Evolutionary conservation across 1,140 invertebrate species (phyloP), one percentile per base, ranked within the genome.

Genomic region (Palaemon carinicauda): DNA sequence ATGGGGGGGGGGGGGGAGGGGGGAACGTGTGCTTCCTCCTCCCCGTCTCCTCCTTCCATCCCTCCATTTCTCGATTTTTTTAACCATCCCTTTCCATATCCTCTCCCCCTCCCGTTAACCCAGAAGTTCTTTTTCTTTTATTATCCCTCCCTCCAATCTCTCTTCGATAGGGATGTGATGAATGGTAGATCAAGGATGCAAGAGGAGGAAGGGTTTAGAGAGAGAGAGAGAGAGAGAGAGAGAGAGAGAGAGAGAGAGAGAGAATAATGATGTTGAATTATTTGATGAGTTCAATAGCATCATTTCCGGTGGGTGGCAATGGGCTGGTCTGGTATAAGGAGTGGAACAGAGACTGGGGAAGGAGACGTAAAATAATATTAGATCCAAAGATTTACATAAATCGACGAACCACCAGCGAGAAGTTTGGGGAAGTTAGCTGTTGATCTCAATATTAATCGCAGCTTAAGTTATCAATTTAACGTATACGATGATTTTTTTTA

Each of bases 251-350:
- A 41, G 41, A 41, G 41, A 41, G 41, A 41, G 41, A 52, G 17
- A 80, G 77, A 80, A 56, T 80, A 80, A 80, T 80, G 77, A 33
- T 56, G 2, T 24, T 12, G 77, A 60, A 80, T 80, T 80, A 80
- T 80, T 80, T 80, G 77, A 80, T 60, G 77, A 60, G 77, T 56
- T 80, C 52, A 60, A 78, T 53, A 52, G 75, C 75, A 54, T 78
- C 24, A 53, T 78, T 52, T 54, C 77, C 56, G 15, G 24, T 27
- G 17, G 31, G 53, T 54, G 15, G 53, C 29, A 52, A 29, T 78
- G 27, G n/a, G 41, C 0, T 21, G 74, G 10, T 21, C 15, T 14
- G 33, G 50, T 14, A 33, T 1, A 77, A 50, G 21, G 24, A 50
- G 3, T 10, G 31, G 21, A 3, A 50, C 19, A 50, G 74, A 50